phyloP scores from a whole-genome alignment of 2,797 vertebrate species.

The Ctenopoma multispine region DNA sequence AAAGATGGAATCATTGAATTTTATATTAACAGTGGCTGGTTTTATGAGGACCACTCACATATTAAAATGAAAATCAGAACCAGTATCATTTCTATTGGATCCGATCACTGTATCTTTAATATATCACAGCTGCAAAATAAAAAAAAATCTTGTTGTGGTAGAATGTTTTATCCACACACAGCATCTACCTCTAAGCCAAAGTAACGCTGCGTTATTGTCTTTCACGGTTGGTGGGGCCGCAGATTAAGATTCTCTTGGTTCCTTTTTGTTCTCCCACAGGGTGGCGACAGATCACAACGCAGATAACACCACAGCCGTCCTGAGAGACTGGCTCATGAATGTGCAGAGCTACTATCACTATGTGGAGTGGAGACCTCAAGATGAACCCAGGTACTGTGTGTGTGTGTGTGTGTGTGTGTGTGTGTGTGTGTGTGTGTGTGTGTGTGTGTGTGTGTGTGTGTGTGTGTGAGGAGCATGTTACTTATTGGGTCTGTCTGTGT shows the following conservation, averaged over 20 bases:
- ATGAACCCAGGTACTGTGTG: slow-evolving; percentile 82
- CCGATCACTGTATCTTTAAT: not conserved
- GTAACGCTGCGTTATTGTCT: not conserved
- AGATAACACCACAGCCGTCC: slow-evolving; percentile 88
- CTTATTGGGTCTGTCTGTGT: slow-evolving; percentile 37
- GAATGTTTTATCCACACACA: not conserved
- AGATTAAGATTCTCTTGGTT: not conserved
- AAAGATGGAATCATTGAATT: slow-evolving; percentile 4
- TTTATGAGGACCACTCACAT: not conserved
- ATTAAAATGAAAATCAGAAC: not conserved
- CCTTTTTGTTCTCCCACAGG: slow-evolving; percentile 75
- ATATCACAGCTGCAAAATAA: not conserved
- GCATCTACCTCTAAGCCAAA: not conserved
- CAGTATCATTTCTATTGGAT: accelerated
- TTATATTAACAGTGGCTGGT: not conserved
- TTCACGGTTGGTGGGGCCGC: not conserved
- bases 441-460: not conserved
- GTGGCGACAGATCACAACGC: slow-evolving; percentile 92
- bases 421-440: not conserved
- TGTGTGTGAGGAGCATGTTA: slow-evolving; percentile 2
- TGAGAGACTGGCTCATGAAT: slow-evolving; percentile 89
- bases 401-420: slow-evolving; percentile 12
- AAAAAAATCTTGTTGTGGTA: not conserved
- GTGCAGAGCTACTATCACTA: slow-evolving; percentile 90
- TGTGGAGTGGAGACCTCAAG: slow-evolving; percentile 92